Base-by-base conservation (phyloP, 2,888 invertebrate genomes). In the Nysson spinosus region DNA sequence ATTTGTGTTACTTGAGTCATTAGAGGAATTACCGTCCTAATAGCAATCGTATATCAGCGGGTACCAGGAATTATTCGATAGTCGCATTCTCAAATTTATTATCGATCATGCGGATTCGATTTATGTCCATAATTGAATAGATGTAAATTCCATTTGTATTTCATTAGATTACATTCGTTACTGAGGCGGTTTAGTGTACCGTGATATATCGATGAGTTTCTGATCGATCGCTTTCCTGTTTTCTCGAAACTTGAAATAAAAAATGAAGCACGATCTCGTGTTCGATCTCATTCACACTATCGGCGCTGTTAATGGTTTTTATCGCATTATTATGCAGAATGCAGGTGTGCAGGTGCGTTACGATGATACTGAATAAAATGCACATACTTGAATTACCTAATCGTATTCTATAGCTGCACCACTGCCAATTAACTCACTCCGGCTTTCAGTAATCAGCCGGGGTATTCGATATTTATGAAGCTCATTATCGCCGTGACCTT, bases 351-450 rank as follows among this genome's bases (percentile, higher is more conserved):
- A 61, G 35, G 22, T 65, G 55, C 40, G 14, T 30, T 16, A n/a
- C 39, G 32, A 20, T 7, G 5, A n/a, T 35, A n/a, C n/a, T 14
- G 35, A 24, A 42, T 24, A 22, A 60, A 62, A 24, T 28, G 40
- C 52, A 20, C 56, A 32, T 60, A 50, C 12, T 17, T 64, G 37
- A 67, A 64, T 72, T 72, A 62, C 43, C 58, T 56, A 67, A 76
- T 52, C 39, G 44, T n/a, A n/a, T 52, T 11, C 34, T 16, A 16
- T 37, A 17, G 34, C 61, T 66, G 69, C 22, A 30, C 43, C 52
- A 34, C 40, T 17, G 35, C 11, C 39, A 57, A 75, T 65, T 74
- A 68, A 60, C 51, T 39, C 12, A 3, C 30, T 19, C n/a, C 32
- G 26, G 22, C 20, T 26, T 54, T 35, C 30, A 34, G 55, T 49